Base-by-base conservation (phyloP, 2,113 vertebrate species). In the Amphiprion ocellaris region DNA sequence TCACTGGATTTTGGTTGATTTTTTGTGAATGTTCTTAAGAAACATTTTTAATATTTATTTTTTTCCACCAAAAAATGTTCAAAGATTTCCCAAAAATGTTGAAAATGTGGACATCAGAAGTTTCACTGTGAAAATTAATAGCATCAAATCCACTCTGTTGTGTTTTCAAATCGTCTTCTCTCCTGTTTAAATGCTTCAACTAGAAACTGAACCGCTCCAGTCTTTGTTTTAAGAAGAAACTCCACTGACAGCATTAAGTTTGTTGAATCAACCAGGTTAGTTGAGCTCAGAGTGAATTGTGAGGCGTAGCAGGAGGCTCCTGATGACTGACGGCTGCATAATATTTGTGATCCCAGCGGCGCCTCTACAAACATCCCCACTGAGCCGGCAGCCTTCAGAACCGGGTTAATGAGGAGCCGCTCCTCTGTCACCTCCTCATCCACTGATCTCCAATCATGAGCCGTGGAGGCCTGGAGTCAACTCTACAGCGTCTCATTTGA, bases 331-430 rank as follows among this genome's bases (percentile, higher is more conserved):
- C 23, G 1, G 56, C 44, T 21, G 66, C 47, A 10, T 46, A 9
- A 37, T 67, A 59, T 82, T 59, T 19, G 64, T 5, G 33, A 76
- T 71, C 56, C 54, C 26, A 61, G 72, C 66, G 17, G 37, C 56
- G 58, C 23, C 16, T 73, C 59, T 21, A 23, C 66, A 74, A 74
- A 74, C 67, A 11, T 72, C 26, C 80, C 72, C 4, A 8, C 69
- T 10, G 64, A 68, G 70, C 37, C 67, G 15, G 58, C 44, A 71
- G 46, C 80, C 67, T 68, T 21, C 28, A 58, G 54, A 81, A 58
- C 58, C 74, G 79, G 59, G 52, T 54, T 83, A 69, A 83, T 88
- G 58, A 87, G 50, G n/a, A 77, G 74, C 81, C 75, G 77, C 79
- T 24, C 76, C 58, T 66, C 6, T 37, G 2, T 46, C 73, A 17